Evolutionary conservation across 2,888 invertebrate genomes (phyloP), one percentile per base, ranked within the genome.

Genomic region (Tenthredo distinguenda): DNA sequence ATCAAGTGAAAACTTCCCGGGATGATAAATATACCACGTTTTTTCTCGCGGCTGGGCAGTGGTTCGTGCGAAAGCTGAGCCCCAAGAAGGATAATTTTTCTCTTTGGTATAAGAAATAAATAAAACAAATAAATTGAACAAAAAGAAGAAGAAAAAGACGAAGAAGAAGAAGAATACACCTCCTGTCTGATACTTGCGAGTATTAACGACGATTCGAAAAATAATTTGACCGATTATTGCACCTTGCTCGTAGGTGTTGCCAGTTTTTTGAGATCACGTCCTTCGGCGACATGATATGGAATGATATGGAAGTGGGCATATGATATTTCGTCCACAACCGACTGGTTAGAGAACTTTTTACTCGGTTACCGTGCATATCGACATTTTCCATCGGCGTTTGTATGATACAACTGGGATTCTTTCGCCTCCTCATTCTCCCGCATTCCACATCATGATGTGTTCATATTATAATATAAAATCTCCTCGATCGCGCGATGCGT

Each of bases 1-100:
- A 91, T 91, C 89, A 90, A 90, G 88, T 88, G 90, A 87, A 88
- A 91, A 91, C 90, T 91, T 91, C 88, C 87, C 82, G 87, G 87
- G 76, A 81, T 82, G 86, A 87, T 86, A 87, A 86, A 84, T 86
- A 84, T 84, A 84, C 81, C 72, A n/a, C 37, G 21, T 84, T 77
- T 84, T 76, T 31, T 37, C 26, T 21, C 43, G 12, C 62, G 21
- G 26, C 62, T 7, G 7, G 55, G 7, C 62, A 62, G 10, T 26
- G 62, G 21, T 10, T 62, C 12, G 12, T 62, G 26, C 26, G 26
- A 62, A 62, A 62, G 12, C 47, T 15, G 62, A 26, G 62, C 62
- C 62, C 62, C 62, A 62, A 62, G 62, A 62, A 12, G 26, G 62
- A 9, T 62, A 62, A 62, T 26, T 62, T 62, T 62, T 62, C 62